A percentile compares a stretch with the other conserved stretches of the same genome.
These are phyloP conservation scores for Siderastrea radians DNA, from an alignment of 92 coral and sea anemone species.

Conservation along the genomic window DNA sequence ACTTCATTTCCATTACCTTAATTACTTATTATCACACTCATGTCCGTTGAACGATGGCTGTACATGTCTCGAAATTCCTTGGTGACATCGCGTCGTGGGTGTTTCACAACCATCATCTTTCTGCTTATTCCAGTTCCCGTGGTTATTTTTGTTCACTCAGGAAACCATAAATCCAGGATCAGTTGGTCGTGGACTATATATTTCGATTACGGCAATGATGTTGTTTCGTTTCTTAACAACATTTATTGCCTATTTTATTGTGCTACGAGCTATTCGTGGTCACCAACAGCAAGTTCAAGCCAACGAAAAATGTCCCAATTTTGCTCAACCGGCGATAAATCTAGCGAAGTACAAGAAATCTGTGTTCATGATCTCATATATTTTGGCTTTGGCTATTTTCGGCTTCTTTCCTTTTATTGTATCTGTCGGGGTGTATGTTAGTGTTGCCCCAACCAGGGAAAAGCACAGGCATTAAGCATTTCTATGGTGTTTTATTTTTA, in stretches of 20 bases:
- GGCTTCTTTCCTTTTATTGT: neutral
- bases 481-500: neutral
- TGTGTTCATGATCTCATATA: neutral
- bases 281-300: constrained; percentile 10
- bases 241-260: neutral
- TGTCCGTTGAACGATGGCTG: constrained; percentile 41
- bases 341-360: constrained; percentile 31
- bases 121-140: neutral
- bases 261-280: constrained; percentile 2
- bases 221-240: neutral
- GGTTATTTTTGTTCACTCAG: neutral
- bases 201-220: neutral
- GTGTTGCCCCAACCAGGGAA: no score
- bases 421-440: neutral
- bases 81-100: neutral
- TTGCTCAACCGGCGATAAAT: constrained; percentile 15
- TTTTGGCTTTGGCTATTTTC: neutral
- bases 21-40: neutral
- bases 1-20: neutral
- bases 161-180: no score
- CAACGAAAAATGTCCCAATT: neutral
- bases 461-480: neutral
- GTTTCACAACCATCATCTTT: neutral
- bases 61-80: constrained; percentile 23
- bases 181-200: neutral